Evolutionary conservation across 2,113 vertebrate genomes (phyloP), one percentile per base, ranked within the genome.

Genomic region (Mustelus asterias): DNA sequence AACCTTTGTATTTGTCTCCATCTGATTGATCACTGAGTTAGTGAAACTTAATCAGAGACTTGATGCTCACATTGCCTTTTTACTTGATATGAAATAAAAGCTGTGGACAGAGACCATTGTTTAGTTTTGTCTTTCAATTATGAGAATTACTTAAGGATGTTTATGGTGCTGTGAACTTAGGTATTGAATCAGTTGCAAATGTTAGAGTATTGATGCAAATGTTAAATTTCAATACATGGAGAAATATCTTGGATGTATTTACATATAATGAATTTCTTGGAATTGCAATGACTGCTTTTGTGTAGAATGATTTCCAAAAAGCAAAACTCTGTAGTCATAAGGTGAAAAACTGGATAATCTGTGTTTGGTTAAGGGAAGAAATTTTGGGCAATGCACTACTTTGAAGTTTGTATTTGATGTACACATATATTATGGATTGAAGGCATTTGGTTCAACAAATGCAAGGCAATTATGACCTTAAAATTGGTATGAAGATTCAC

Each of bases 401-500:
- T 37, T 93, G 89, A 37, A 37, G 60, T 16, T 65, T 93, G 20
- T 37, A n/a, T 16, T n/a, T 90, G 60, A 63, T 60, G 13, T 60
- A n/a, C 58, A 18, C 16, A 20, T 37, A 65, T 33, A 18, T 54
- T 29, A 20, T 54, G 92, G 60, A 54, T 95, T 72, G 13, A 95
- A 29, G 22, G 14, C 37, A 70, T 95, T 72, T 72, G 41, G 67
- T 76, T 95, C 44, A 72, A 72, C 72, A 33, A 72, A 26, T 72
- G 14, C 22, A 13, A 60, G 88, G 60, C 44, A 95, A 44, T 76
- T 95, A 72, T 72, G 26, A 72, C 41, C 37, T 70, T 54, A 95
- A 95, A 33, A 95, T 54, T 95, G 60, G 63, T 65, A 93, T 67
- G 63, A 94, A 94, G 67, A 33, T 44, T 67, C 63, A 44, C n/a